Evolutionary conservation across 2,888 invertebrate genomes (phyloP).

Genomic region (Ornithoptera alexandrae): DNA sequence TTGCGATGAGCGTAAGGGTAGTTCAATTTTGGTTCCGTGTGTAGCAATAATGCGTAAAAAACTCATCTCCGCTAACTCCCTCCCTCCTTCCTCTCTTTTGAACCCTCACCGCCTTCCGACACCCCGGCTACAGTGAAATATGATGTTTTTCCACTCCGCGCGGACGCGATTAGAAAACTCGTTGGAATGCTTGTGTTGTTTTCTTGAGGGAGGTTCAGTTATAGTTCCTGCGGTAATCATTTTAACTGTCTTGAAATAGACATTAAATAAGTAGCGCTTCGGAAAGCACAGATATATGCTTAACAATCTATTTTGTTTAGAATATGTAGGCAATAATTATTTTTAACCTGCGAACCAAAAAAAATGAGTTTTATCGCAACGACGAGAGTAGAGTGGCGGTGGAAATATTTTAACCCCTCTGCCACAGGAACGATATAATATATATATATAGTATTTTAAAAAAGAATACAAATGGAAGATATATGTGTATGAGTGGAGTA

Average conservation of each 20-base stretch:
- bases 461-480: too few relatives aligned
- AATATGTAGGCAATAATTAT: background rate
- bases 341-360: background rate
- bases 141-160: conserved; percentile 75
- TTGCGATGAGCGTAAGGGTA: conserved; percentile 59
- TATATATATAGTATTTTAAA: too few relatives aligned
- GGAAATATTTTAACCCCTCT: too few relatives aligned
- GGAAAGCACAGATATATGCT: too few relatives aligned
- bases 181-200: conserved; percentile 44
- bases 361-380: too few relatives aligned
- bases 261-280: background rate
- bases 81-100: conserved; percentile 33
- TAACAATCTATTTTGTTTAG: too few relatives aligned
- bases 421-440: too few relatives aligned
- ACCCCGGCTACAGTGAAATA: conserved; percentile 70
- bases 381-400: too few relatives aligned
- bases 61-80: conserved; percentile 68
- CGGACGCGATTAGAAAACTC: conserved; percentile 79
- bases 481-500: too few relatives aligned
- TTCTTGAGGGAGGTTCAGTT: conserved; percentile 29
- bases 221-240: conserved; percentile 31
- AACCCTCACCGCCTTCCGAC: conserved; percentile 27
- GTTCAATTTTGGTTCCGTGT: conserved; percentile 69
- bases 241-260: background rate
- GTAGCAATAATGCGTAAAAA: conserved; percentile 79